phyloP scores from a whole-genome alignment of 2,113 vertebrate genomes.

The Sialia sialis region DNA sequence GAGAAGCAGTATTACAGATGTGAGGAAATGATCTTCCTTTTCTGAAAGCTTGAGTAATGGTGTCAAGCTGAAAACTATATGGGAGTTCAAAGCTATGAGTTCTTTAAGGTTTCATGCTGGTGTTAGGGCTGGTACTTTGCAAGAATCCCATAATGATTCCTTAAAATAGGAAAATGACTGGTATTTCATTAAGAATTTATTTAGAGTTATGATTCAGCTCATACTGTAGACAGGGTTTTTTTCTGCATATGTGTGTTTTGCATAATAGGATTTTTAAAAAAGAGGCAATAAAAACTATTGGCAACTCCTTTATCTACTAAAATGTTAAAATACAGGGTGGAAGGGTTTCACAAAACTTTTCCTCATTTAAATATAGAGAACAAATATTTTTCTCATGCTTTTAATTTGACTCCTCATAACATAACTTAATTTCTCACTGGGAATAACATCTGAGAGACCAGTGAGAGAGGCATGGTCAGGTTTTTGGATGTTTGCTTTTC shows the following conservation, averaged over 20 bases:
- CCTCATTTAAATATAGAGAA: not conserved
- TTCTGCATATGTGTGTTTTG: not conserved
- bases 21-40: not conserved
- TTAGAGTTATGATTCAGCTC: not conserved
- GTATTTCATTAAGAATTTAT: not conserved
- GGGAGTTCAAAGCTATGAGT: not conserved
- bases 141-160: not conserved
- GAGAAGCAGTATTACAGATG: not conserved
- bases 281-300: not conserved
- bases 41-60: not conserved
- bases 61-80: not conserved
- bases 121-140: not conserved
- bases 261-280: not conserved
- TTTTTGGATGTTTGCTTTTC: constrained; percentile 9
- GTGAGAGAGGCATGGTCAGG: not conserved
- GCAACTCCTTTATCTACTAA: not conserved
- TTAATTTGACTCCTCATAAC: not conserved
- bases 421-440: not conserved
- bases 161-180: not conserved
- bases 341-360: not conserved
- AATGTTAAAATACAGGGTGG: not conserved
- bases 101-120: not conserved
- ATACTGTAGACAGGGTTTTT: not conserved
- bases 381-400: not conserved
- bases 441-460: not conserved